Conservation (phyloP, 2,888 invertebrate species). For the Salticus scenicus region DNA sequence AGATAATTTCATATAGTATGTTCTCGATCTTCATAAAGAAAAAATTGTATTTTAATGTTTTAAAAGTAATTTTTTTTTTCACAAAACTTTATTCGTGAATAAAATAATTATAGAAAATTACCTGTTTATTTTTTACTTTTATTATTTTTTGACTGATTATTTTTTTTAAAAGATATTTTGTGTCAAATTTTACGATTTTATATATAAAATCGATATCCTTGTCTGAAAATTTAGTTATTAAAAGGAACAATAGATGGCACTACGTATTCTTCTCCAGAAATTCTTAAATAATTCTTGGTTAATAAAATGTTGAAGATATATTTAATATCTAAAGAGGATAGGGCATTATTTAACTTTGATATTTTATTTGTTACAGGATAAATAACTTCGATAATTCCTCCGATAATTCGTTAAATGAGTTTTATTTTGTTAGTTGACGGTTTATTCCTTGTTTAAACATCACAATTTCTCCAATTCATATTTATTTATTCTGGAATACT, state of each 20-base stretch:
- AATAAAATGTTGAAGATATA: constrained; percentile 16
- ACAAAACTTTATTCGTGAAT: no score
- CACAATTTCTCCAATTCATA: neutral
- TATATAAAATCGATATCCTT: no score
- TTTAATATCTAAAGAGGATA: constrained; percentile 4
- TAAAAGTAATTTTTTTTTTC: no score
- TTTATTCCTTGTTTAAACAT: neutral
- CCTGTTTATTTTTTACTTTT: no score
- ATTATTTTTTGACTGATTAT: no score
- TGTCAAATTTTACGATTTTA: no score
- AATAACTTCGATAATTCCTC: constrained; percentile 1
- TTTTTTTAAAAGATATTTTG: no score
- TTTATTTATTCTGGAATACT: neutral
- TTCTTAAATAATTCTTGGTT: neutral
- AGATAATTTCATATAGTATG: no score
- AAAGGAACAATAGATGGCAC: neutral
- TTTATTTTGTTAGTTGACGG: neutral
- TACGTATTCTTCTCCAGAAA: neutral
- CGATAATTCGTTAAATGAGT: constrained; percentile 11
- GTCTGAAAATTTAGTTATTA: neutral
- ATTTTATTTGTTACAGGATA: neutral
- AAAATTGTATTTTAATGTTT: no score
- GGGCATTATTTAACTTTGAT: neutral
- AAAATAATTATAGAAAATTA: no score
- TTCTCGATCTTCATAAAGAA: no score